These are phyloP conservation scores for Mamestra brassicae DNA, from an alignment of 2,888 invertebrate species.

Conservation along the genomic window DNA sequence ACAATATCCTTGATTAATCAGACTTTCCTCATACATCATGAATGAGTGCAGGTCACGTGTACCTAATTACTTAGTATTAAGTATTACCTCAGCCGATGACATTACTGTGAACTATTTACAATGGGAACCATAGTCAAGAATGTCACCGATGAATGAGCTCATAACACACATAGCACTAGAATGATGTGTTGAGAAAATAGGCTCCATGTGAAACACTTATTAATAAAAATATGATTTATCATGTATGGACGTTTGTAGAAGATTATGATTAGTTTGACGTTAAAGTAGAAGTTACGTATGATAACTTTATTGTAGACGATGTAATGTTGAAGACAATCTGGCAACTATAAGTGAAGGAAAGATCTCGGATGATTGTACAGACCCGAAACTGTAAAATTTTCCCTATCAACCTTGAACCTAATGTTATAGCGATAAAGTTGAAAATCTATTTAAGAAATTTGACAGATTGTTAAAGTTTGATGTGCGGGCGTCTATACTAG, in stretches of 20 bases:
- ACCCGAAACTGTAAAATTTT: too few relatives aligned
- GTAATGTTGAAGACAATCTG: background rate
- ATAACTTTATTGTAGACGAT: background rate
- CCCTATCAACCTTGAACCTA: too few relatives aligned
- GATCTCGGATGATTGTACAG: background rate
- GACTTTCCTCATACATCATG: conserved; percentile 16
- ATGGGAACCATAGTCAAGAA: conserved; percentile 67
- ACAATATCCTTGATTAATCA: conserved; percentile 20
- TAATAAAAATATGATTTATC: conserved; percentile 23
- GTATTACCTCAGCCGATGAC: conserved; percentile 60
- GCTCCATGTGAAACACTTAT: conserved; percentile 14
- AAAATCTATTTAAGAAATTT: too few relatives aligned
- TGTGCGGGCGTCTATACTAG: too few relatives aligned
- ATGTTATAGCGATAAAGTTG: too few relatives aligned
- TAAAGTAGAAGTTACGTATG: background rate
- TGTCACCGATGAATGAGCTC: conserved; percentile 61
- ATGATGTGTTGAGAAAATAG: conserved; percentile 57
- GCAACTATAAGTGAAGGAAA: background rate
- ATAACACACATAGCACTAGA: conserved; percentile 39
- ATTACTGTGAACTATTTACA: conserved; percentile 60
- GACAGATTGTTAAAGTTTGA: too few relatives aligned
- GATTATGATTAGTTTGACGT: background rate
- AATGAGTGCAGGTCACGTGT: conserved; percentile 52
- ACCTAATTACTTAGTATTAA: conserved; percentile 35
- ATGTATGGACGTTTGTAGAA: background rate